Evolutionary conservation across 2,113 vertebrate species (phyloP).

Genomic region (Rallus limicola): DNA sequence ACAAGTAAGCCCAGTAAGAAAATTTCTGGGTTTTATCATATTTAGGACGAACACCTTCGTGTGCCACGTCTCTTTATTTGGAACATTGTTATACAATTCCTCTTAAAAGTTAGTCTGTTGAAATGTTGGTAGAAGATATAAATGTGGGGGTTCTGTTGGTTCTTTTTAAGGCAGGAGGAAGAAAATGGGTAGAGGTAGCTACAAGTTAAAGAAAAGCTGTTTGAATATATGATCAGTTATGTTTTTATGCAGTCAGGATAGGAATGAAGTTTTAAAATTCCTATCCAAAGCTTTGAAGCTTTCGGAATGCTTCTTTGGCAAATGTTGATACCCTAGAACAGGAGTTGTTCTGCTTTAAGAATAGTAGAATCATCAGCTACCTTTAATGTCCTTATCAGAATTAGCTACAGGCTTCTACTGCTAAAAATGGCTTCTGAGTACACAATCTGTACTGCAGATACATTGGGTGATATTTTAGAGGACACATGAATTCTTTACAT

Average conservation of each 20-base stretch:
- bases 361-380: neutral
- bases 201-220: neutral
- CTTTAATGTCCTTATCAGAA: constrained; percentile 17
- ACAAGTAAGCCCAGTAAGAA: neutral
- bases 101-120: neutral
- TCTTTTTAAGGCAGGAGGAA: neutral
- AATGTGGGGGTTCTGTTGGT: neutral
- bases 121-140: neutral
- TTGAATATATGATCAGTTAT: neutral
- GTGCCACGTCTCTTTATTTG: neutral
- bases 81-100: neutral
- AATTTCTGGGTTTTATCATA: neutral
- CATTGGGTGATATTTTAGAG: neutral
- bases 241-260: neutral
- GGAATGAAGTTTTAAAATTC: neutral
- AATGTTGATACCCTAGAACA: neutral
- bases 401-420: neutral
- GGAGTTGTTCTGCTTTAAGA: neutral
- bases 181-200: neutral
- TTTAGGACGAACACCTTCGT: neutral
- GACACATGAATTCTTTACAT: neutral
- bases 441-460: neutral
- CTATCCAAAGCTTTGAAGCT: neutral
- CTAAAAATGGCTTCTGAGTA: constrained; percentile 6
- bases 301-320: neutral